Conservation (phyloP, 2,888 invertebrate genomes). For the Orthosia gothica region DNA sequence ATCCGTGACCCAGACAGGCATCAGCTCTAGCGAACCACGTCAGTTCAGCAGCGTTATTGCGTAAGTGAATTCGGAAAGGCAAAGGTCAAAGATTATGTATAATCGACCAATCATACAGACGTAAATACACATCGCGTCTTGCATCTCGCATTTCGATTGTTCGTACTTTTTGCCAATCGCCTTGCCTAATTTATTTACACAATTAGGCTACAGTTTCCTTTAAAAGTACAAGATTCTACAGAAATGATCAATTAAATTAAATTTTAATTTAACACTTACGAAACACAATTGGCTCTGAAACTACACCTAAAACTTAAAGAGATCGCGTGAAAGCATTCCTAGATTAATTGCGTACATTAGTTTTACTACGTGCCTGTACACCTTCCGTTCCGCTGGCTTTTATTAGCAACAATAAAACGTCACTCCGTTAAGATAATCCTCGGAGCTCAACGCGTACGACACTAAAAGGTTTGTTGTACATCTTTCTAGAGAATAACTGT, state of each 20-base stretch:
- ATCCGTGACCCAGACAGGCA: no score
- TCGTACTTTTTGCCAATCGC: no score
- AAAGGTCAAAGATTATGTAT: no score
- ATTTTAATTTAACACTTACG: not conserved
- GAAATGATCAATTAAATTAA: not conserved
- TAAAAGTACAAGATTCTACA: no score
- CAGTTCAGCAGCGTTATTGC: no score
- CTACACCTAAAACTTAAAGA: slow-evolving; percentile 46
- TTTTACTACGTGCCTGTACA: slow-evolving; percentile 69
- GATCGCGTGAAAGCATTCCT: slow-evolving; percentile 64
- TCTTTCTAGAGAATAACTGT: slow-evolving; percentile 36
- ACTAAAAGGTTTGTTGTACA: slow-evolving; percentile 57
- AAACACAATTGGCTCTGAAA: slow-evolving; percentile 18
- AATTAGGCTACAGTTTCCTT: no score
- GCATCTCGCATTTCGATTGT: no score
- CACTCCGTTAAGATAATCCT: slow-evolving; percentile 75
- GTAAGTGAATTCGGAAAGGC: no score
- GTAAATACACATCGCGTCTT: no score
- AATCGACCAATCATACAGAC: no score
- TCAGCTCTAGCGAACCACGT: no score
- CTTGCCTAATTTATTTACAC: no score
- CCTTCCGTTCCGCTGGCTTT: slow-evolving; percentile 74
- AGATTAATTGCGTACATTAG: slow-evolving; percentile 72
- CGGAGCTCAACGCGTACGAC: slow-evolving; percentile 54
- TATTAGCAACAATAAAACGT: slow-evolving; percentile 80